phyloP scores from a whole-genome alignment of 2,888 invertebrate species.

The Panorpa germanica region DNA sequence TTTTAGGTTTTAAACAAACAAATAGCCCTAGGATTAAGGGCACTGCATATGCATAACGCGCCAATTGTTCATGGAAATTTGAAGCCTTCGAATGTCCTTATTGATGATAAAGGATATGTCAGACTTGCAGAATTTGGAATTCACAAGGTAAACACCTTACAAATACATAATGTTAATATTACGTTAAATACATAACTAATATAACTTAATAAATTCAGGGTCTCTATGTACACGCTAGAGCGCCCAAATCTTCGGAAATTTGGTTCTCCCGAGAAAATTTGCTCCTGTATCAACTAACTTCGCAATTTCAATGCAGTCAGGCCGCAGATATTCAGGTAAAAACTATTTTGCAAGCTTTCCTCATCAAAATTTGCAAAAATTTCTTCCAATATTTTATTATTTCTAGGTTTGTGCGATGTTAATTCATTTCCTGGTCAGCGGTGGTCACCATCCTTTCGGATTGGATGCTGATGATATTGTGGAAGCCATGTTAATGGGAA shows the following conservation, averaged over 20 bases:
- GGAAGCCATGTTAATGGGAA: constrained; percentile 18
- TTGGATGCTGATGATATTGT: constrained; percentile 19
- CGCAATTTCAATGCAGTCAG: constrained; percentile 12
- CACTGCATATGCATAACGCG: constrained; percentile 19
- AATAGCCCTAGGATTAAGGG: constrained; percentile 17
- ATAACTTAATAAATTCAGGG: not conserved
- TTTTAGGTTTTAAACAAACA: constrained; percentile 13
- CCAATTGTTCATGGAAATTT: constrained; percentile 25
- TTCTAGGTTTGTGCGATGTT: constrained; percentile 16
- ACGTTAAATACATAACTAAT: not conserved
- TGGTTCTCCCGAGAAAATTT: constrained; percentile 17
- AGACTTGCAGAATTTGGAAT: constrained; percentile 25
- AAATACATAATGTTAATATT: not conserved
- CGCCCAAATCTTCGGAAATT: constrained; percentile 12
- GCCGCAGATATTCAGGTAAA: constrained; percentile 15
- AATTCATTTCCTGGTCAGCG: constrained; percentile 22
- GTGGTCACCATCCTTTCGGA: constrained; percentile 24
- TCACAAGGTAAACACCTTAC: constrained; percentile 21
- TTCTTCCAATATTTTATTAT: not conserved
- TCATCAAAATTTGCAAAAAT: too few relatives aligned
- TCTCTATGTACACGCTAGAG: constrained; percentile 4
- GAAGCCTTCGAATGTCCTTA: constrained; percentile 25
- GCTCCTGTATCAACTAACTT: constrained; percentile 11
- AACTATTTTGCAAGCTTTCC: too few relatives aligned
- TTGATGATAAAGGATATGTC: constrained; percentile 21